Evolutionary conservation across 2,888 invertebrate species (phyloP), one percentile per base, ranked within the genome.

Genomic region (Notocelia uddmanniana): DNA sequence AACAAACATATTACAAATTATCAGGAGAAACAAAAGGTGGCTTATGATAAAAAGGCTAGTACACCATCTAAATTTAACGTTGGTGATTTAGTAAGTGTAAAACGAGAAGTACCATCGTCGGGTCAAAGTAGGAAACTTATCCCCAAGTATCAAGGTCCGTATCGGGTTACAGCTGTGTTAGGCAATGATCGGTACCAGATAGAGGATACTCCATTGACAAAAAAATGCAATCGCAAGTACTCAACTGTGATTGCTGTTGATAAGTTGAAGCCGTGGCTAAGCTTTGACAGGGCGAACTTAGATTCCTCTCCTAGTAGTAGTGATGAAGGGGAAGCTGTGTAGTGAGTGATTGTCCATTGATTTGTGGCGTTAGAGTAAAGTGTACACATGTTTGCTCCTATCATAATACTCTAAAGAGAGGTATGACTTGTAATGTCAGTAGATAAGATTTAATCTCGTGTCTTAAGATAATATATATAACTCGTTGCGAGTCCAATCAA

Each of bases 61-160:
- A 23, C 18, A 11, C 26, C 11, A 0, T 23, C 41, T 23, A 66
- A 41, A 11, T 66, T 55, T 21, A 41, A 54, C 5, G 8, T 66
- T n/a, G 66, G 26, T 15, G 66, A 66, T 26, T 18, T 73, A 50
- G 69, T 74, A 18, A 54, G 74, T 0, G 41, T 74, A 0, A 63
- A 67, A 41, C 67, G 70, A 18, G 59, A 74, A 45, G 21, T 74
- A n/a, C 66, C 55, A 6, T 3, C 60, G 10, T 62, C 57, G 11
- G 74, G 74, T 18, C 62, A 67, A 9, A 70, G 70, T 31, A 67
- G 55, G 34, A 74, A 74, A 41, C 41, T 74, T n/a, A 15, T 70
- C 21, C 70, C 70, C 3, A 67, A 68, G 50, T 70, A 37, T 50
- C 62, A 55, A 26, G 73, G 73, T 3, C 73, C 73, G 0, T 73